Conservation (phyloP, 1,140 invertebrate genomes). For the Monomorium pharaonis region DNA sequence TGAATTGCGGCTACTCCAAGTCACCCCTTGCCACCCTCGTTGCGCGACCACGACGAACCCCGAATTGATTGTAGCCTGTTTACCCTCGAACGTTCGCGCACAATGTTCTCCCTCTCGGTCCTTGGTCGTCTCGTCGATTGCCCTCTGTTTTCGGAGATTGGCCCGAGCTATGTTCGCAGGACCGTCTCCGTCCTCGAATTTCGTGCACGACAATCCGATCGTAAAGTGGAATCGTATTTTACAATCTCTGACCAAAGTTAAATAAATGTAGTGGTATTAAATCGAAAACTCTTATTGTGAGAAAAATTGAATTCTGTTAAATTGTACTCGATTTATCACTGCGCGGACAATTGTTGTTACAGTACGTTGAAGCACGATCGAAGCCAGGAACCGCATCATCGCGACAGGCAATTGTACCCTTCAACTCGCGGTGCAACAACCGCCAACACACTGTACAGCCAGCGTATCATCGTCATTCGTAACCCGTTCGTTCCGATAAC, state of each 20-base stretch:
- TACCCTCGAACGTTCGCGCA: constrained; percentile 72
- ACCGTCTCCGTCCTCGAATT: constrained; percentile 17
- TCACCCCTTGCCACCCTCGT: constrained; percentile 63
- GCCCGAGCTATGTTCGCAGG: constrained; percentile 41
- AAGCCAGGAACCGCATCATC: constrained; percentile 40
- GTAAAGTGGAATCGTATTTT: background rate
- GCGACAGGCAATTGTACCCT: constrained; percentile 61
- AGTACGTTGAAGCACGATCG: constrained; percentile 27
- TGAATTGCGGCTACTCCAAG: constrained; percentile 75
- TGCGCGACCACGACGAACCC: constrained; percentile 74
- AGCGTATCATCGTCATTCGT: constrained; percentile 59
- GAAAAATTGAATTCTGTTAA: constrained; percentile 25
- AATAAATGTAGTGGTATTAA: constrained; percentile 3
- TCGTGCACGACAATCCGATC: background rate
- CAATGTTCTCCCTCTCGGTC: constrained; percentile 65
- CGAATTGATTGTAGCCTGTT: constrained; percentile 80
- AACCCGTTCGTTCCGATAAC: constrained; percentile 69
- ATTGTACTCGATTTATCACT: constrained; percentile 23
- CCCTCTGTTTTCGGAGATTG: constrained; percentile 67
- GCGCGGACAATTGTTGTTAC: constrained; percentile 30
- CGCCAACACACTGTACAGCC: constrained; percentile 27
- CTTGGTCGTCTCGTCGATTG: constrained; percentile 62
- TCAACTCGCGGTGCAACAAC: constrained; percentile 44
- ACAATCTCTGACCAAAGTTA: background rate
- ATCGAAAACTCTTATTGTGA: background rate